A percentile compares a stretch with the other conserved stretches of the same genome.
These are phyloP conservation scores for Xiphorhynchus erythropygius DNA, from an alignment of 2,797 vertebrate genomes.

Conservation along the genomic window DNA sequence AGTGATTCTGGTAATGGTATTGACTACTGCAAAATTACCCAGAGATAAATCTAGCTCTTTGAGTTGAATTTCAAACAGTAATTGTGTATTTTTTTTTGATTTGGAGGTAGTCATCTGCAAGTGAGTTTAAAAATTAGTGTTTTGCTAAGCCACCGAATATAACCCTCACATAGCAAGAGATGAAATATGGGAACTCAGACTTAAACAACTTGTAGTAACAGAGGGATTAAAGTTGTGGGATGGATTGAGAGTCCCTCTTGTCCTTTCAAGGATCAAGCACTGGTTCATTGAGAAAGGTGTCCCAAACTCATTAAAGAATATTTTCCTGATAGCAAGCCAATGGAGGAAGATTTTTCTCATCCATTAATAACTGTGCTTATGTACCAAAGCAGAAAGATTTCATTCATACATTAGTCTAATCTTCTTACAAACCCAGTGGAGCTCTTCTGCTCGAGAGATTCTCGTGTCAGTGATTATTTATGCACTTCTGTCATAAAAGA, in stretches of 20 bases:
- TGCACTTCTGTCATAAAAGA: not conserved
- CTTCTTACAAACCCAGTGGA: not conserved
- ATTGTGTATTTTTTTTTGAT: not conserved
- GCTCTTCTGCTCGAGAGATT: not conserved
- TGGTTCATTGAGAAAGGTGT: not conserved
- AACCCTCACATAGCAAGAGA: not conserved
- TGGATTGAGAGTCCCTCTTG: not conserved
- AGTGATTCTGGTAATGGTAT: constrained; percentile 9
- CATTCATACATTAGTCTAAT: not conserved
- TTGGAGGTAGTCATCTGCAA: constrained; percentile 38
- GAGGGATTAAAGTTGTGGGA: not conserved
- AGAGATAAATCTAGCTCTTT: not conserved
- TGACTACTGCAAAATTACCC: not conserved
- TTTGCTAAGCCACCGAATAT: constrained; percentile 1
- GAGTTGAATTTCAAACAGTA: not conserved
- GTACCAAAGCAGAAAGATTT: not conserved
- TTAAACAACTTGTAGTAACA: not conserved
- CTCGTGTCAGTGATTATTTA: constrained; percentile 1
- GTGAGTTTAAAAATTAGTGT: constrained; percentile 38
- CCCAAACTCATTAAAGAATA: not conserved
- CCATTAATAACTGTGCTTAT: not conserved
- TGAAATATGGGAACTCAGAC: not conserved
- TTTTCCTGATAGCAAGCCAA: not conserved
- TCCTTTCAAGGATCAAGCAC: not conserved
- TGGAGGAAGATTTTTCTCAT: not conserved